Evolutionary conservation across 2,113 vertebrate species (phyloP), one percentile per base, ranked within the genome.

Genomic region (Erpornis zantholeuca): DNA sequence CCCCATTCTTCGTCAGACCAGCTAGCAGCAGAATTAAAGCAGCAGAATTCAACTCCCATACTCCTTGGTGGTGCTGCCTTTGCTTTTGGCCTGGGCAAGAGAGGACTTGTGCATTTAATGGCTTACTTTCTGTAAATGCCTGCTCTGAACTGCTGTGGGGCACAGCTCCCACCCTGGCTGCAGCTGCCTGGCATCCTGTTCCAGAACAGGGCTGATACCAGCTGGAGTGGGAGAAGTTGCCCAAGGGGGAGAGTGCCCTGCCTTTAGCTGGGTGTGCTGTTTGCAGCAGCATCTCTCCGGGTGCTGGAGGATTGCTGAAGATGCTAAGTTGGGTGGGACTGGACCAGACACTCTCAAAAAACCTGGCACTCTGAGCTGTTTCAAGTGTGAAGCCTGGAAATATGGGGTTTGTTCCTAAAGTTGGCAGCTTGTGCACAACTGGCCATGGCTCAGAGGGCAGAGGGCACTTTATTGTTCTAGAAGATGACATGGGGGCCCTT

Each of bases 1-100:
- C 31, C 60, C 49, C 27, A 7, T 33, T 15, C 15, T 80, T 40
- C 0, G 0, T 71, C 9, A 1, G 4, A 15, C 59, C 18, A 27
- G 45, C 25, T 28, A 44, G 86, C n/a, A 45, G 47, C 68, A 94
- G 28, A 52, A 72, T 42, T 45, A 60, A 66, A 42, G 70, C 50
- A 50, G 50, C 42, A 86, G 33, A 44, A 65, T n/a, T 44, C 27
- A 76, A 25, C 44, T 69, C 31, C 61, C 17, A 0, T 13, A 15
- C 61, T 85, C 38, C 38, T 59, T 38, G 40, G 49, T 56, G 59
- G 12, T 52, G 15, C 42, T 91, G 50, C 33, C 60, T 90, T 65
- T 77, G n/a, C 50, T 86, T 77, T 72, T 49, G 54, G 63, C 35
- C 33, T 35, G 64, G 80, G 60, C 86, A 88, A 88, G 93, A 92